Conservation (phyloP, 2,113 vertebrate species). For the rat (Rattus norvegicus) region GRCr8 NC_086024.1:33682001-33682500, state of each 20-base stretch:
- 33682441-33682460: background rate
- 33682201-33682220: background rate
- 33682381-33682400: background rate
- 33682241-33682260: background rate
- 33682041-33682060: background rate
- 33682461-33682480: background rate
- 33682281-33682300: background rate
- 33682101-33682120: constrained; percentile 33
- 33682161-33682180: constrained; percentile 20
- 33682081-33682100: constrained; percentile 15
- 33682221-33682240: background rate
- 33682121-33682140: constrained; percentile 30
- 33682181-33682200: background rate
- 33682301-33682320: background rate
- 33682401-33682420: background rate
- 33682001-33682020: background rate
- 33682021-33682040: background rate
- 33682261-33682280: background rate
- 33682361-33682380: background rate
- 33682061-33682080: background rate
- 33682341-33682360: too few relatives aligned
- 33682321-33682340: background rate
- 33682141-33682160: constrained; percentile 2
- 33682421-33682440: too few relatives aligned
- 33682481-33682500: background rate